Evolutionary conservation across 1,140 invertebrate species (phyloP), one percentile per base, ranked within the genome.

Genomic region (Whitmania pigra): DNA sequence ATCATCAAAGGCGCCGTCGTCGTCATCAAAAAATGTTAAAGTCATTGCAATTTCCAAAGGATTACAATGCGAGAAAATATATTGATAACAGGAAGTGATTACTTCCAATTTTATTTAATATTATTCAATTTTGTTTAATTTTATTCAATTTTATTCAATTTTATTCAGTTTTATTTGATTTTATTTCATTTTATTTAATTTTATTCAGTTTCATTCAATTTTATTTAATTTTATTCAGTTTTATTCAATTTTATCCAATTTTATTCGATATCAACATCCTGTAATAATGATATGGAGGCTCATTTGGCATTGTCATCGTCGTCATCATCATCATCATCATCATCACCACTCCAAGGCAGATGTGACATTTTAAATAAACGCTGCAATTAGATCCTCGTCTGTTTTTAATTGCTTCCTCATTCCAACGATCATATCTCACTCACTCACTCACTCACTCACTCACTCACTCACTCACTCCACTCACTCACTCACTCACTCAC

Each of bases 401-500:
- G 43, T 49, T 49, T n/a, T 49, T 49, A 49, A 49, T 49, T 49
- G 43, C 43, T 49, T 49, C 43, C 43, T 49, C 43, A 49, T 49
- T 49, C 43, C 43, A 17, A 49, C 11, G 3, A 49, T 11, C 43
- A 49, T 57, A 7, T 5, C 70, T 71, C 70, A 68, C 54, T 69
- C 70, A 68, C 70, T 71, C 70, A 68, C 70, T 69, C 70, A 71
- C 70, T 71, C 70, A 71, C 63, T n/a, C 70, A 71, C 70, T 69
- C 70, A 71, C 60, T 71, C 1, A 71, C 70, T 71, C 54, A 68
- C 70, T 71, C 70, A 68, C 60, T 69, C 67, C 70, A 71, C 70
- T 71, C 70, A 71, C 70, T 68, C 70, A 71, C 70, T 71, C 70
- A 71, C 60, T 71, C 54, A 71, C 60, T 71, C 70, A 71, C 70